A percentile compares a stretch with the other conserved stretches of the same genome.
Conservation (phyloP, 2,888 invertebrate species). For the Ennomos erosarius region DNA sequence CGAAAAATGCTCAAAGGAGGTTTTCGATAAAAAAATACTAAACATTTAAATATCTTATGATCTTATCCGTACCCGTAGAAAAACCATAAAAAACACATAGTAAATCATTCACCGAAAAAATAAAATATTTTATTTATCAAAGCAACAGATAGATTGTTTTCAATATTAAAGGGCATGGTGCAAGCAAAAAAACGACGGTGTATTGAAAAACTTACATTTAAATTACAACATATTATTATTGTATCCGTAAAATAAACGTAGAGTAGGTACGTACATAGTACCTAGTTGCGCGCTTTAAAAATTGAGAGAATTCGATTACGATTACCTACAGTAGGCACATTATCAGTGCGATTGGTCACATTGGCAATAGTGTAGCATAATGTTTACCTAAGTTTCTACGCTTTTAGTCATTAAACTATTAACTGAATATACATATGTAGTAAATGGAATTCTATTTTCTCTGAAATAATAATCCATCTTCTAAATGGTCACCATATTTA, state of each 20-base stretch:
- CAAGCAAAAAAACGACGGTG: no score
- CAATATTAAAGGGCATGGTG: no score
- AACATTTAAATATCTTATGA: no score
- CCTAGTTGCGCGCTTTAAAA: background rate
- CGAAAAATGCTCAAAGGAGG: background rate
- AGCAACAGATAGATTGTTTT: no score
- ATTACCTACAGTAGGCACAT: conserved; percentile 46
- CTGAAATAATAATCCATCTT: conserved; percentile 18
- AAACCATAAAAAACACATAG: no score
- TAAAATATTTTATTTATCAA: no score
- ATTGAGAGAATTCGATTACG: conserved; percentile 47
- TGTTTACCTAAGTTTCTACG: background rate
- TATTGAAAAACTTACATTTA: no score
- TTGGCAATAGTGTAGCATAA: conserved; percentile 36
- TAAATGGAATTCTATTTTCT: conserved; percentile 42
- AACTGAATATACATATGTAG: conserved; percentile 37
- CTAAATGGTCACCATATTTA: conserved; percentile 30
- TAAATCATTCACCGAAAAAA: no score
- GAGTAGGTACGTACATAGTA: background rate
- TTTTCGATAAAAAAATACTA: no score
- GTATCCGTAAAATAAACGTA: conserved; percentile 38
- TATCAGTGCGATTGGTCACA: conserved; percentile 61
- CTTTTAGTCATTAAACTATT: conserved; percentile 1
- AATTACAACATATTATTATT: conserved; percentile 31
- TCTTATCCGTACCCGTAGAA: no score